Evolutionary conservation across 1,140 invertebrate genomes (phyloP).

Genomic region (Probaryconus sp.): DNA sequence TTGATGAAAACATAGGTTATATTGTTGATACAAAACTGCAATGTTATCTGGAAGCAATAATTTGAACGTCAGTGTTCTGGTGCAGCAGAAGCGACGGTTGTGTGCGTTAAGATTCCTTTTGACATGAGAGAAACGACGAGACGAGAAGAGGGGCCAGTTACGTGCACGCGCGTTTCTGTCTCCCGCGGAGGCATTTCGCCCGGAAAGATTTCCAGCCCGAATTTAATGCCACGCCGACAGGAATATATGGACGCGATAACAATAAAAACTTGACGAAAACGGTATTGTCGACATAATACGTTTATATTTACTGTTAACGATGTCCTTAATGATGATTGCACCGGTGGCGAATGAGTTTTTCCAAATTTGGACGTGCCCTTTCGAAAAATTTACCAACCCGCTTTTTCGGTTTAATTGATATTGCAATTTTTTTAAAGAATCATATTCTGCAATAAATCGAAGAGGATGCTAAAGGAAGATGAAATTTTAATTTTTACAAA

Average conservation of each 20-base stretch:
- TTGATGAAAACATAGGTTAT: conserved; percentile 25
- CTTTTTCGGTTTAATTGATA: too few species aligned
- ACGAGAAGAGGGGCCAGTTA: too few species aligned
- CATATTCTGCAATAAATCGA: too few species aligned
- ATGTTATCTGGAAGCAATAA: conserved; percentile 26
- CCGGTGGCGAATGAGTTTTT: too few species aligned
- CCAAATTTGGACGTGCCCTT: too few species aligned
- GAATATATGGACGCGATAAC: conserved; percentile 22
- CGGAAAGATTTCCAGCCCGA: conserved; percentile 30
- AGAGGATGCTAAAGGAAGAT: too few species aligned
- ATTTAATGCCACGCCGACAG: conserved; percentile 24
- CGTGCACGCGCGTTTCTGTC: conserved; percentile 31
- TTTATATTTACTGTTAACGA: neutral
- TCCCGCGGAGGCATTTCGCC: conserved; percentile 37
- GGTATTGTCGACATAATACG: conserved; percentile 8
- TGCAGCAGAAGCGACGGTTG: conserved; percentile 8
- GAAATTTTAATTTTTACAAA: too few species aligned
- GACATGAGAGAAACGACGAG: conserved; percentile 49
- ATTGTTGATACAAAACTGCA: conserved; percentile 34
- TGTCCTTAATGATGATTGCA: too few species aligned
- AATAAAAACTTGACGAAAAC: conserved; percentile 14
- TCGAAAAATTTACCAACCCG: too few species aligned
- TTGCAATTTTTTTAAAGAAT: too few species aligned
- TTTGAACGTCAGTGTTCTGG: conserved; percentile 41
- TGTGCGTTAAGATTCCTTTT: conserved; percentile 18